phyloP scores from a whole-genome alignment of 1,140 invertebrate species.

The Scaptomyza graminum region DNA sequence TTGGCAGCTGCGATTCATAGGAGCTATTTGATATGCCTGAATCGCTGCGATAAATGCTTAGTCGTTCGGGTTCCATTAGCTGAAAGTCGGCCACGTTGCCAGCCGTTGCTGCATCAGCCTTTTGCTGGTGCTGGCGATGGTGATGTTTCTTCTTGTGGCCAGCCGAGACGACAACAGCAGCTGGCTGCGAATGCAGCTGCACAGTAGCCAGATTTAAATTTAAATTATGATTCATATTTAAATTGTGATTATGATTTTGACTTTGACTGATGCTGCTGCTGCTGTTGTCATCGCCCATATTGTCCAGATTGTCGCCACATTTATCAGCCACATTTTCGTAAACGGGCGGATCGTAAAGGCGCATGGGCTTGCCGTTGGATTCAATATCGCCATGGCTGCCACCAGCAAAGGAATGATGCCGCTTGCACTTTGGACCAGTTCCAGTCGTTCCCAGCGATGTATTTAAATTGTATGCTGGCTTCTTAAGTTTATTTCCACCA shows the following conservation, averaged over 20 bases:
- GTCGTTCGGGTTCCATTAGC: constrained; percentile 73
- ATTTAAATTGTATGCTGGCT: constrained; percentile 41
- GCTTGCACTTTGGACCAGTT: constrained; percentile 61
- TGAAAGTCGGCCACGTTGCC: constrained; percentile 53
- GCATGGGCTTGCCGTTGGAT: constrained; percentile 53
- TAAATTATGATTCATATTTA: constrained; percentile 7
- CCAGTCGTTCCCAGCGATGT: constrained; percentile 29
- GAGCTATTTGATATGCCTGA: constrained; percentile 83
- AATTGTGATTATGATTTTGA: constrained; percentile 16
- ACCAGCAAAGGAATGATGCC: constrained; percentile 76
- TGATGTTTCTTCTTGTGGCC: constrained; percentile 77
- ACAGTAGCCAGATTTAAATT: constrained; percentile 57
- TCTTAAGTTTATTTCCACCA: constrained; percentile 45
- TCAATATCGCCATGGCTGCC: constrained; percentile 76
- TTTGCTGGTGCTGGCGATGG: constrained; percentile 77
- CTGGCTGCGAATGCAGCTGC: constrained; percentile 62
- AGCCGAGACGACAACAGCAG: constrained; percentile 38
- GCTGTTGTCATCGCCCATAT: constrained; percentile 28
- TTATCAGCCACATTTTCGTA: constrained; percentile 85
- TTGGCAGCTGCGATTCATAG: constrained; percentile 70
- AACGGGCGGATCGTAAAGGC: constrained; percentile 72
- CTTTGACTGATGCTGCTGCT: constrained; percentile 16
- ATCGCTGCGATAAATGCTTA: constrained; percentile 82
- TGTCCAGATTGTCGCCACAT: constrained; percentile 44
- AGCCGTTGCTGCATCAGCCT: constrained; percentile 55